Base-by-base conservation (phyloP, 2,797 vertebrate species). In the Ambastaia sidthimunki region DNA sequence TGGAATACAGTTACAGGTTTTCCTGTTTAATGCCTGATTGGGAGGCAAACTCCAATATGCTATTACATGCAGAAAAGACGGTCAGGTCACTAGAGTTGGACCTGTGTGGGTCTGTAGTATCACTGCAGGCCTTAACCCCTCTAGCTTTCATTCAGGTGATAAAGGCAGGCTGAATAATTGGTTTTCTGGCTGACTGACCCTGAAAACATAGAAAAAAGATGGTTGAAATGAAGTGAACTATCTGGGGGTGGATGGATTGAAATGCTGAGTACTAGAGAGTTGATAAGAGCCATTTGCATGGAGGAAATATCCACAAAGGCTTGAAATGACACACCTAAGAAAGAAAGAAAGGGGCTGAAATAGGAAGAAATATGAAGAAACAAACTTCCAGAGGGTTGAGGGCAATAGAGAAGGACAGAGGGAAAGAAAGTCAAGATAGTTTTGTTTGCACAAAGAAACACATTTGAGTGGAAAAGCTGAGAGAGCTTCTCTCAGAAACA, bases 111-210 rank as follows among this genome's bases (percentile, higher is more conserved):
- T 71, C 47, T 80, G 59, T 78, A 54, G 80, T 81, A 82, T 81
- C 83, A 60, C 54, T 73, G 70, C 70, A 71, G 75, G 63, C 74
- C 80, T 85, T 74, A 60, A 82, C 66, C 77, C 50, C 52, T 41
- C 52, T 73, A 50, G 37, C 76, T 80, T 84, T 76, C 85, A 69
- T 82, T 84, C 76, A 86, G 86, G 82, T 87, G 87, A 88, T 80
- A 82, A 84, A 85, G 65, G 87, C 77, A 68, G 60, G 67, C 31
- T 28, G 76, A 82, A 73, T 91, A 89, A 91, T 90, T 89, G 89
- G 83, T 81, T 81, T 90, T 91, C 88, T 88, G 87, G 88, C 79
- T 88, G 86, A 83, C 80, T 90, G 89, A 91, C 89, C 88, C 84
- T 89, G 87, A 91, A 87, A 80, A 81, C 82, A 84, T 66, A 70